These are phyloP conservation scores for Brachylomia viminalis DNA, from an alignment of 2,888 invertebrate species.

Conservation along the genomic window DNA sequence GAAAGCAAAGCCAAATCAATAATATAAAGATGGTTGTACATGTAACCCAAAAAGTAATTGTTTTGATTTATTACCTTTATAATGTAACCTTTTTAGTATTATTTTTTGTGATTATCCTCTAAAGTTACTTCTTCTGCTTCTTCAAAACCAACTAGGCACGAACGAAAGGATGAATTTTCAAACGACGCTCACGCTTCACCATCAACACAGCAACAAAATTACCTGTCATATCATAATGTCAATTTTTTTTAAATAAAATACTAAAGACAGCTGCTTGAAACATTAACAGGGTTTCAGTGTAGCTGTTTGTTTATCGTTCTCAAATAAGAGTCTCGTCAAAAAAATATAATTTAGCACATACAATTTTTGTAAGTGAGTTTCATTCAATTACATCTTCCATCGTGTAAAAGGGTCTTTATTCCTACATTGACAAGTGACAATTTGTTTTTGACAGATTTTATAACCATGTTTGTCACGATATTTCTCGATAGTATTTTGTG, in stretches of 20 bases:
- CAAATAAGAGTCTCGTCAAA: slow-evolving; percentile 1
- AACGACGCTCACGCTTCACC: slow-evolving; percentile 10
- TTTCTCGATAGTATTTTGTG: slow-evolving; percentile 80
- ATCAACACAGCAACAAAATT: slow-evolving; percentile 12
- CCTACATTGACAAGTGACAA: slow-evolving; percentile 53
- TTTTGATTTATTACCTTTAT: neutral
- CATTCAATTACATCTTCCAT: slow-evolving; percentile 18
- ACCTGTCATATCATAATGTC: slow-evolving; percentile 1
- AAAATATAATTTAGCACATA: slow-evolving; percentile 2
- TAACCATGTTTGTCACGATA: slow-evolving; percentile 87
- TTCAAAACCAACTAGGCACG: neutral
- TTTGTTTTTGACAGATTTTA: slow-evolving; percentile 78
- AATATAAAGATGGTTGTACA: slow-evolving; percentile 5
- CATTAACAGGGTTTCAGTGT: neutral
- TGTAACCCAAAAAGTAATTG: neutral
- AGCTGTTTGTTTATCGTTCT: slow-evolving; percentile 1
- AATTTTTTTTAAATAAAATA: slow-evolving; percentile 4
- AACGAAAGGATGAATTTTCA: neutral
- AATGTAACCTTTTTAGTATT: neutral
- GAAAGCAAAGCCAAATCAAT: slow-evolving; percentile 41
- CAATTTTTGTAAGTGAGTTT: slow-evolving; percentile 13
- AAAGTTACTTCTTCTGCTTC: neutral
- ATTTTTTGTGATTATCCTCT: neutral
- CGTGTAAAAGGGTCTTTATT: slow-evolving; percentile 39
- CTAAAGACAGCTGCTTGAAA: neutral